phyloP scores from a whole-genome alignment of 2,113 vertebrate species.

The Sylvietta virens region DNA sequence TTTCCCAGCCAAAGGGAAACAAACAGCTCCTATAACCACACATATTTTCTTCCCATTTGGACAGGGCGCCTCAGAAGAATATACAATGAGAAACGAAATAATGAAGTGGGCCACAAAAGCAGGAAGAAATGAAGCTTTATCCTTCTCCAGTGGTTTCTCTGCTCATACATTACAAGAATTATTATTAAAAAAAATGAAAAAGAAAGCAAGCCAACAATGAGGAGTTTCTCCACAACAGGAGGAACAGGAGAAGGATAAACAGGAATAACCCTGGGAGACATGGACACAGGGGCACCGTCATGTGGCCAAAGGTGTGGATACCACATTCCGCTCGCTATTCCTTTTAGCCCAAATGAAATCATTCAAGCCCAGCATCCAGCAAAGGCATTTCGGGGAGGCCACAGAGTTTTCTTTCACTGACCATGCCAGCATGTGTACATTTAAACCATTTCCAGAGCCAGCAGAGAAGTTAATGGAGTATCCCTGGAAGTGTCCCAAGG shows the following conservation, averaged over 20 bases:
- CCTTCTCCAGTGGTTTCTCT: constrained; percentile 41
- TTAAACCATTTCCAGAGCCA: neutral
- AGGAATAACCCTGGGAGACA: neutral
- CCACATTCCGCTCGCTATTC: rapidly evolving
- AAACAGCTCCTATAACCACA: neutral
- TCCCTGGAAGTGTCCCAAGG: neutral
- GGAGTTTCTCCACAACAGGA: neutral
- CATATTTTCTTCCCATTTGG: constrained; percentile 9
- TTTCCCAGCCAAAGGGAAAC: neutral
- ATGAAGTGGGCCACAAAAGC: constrained; percentile 31
- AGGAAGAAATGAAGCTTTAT: constrained; percentile 62
- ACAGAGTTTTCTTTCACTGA: neutral
- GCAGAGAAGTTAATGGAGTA: neutral
- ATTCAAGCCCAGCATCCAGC: neutral
- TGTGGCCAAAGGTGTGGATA: neutral
- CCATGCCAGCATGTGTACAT: rapidly evolving
- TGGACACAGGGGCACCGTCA: rapidly evolving
- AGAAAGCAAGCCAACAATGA: neutral
- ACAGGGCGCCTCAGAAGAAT: constrained; percentile 8
- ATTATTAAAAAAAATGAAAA: neutral
- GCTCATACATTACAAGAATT: constrained; percentile 17
- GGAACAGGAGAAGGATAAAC: neutral
- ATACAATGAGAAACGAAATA: constrained; percentile 46
- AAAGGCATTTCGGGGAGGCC: neutral
- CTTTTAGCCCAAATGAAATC: neutral